A percentile compares a stretch with the other conserved stretches of the same genome.
These are phyloP conservation scores for Lydus trimaculatus DNA, from an alignment of 2,888 invertebrate genomes.

Conservation along the genomic window DNA sequence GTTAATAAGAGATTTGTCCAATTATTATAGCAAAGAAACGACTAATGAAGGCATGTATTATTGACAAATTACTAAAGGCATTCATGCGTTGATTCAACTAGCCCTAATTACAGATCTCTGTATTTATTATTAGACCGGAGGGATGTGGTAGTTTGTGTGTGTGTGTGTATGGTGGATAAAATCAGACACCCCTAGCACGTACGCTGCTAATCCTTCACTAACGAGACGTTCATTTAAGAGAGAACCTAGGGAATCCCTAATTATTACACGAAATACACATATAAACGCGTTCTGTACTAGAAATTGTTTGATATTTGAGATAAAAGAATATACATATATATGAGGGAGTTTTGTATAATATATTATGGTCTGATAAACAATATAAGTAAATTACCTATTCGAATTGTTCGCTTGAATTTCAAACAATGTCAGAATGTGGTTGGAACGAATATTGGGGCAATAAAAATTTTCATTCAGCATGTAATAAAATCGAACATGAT, in stretches of 20 bases:
- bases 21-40: slow-evolving; percentile 33
- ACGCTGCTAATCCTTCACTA: slow-evolving; percentile 65
- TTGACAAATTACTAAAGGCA: slow-evolving; percentile 47
- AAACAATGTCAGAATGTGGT: slow-evolving; percentile 32
- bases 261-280: slow-evolving; percentile 43
- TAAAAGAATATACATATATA: slow-evolving; percentile 1
- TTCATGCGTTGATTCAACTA: slow-evolving; percentile 47
- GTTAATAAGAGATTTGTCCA: slow-evolving; percentile 22
- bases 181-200: slow-evolving; percentile 60
- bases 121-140: slow-evolving; percentile 4
- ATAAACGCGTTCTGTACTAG: slow-evolving; percentile 19
- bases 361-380: slow-evolving; percentile 27
- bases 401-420: slow-evolving; percentile 33
- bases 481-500: slow-evolving; percentile 51
- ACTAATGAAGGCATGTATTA: slow-evolving; percentile 44
- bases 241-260: slow-evolving; percentile 48
- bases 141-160: not conserved
- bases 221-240: slow-evolving; percentile 60
- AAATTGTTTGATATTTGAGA: not conserved
- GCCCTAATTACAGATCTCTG: slow-evolving; percentile 44
- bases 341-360: not conserved
- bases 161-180: slow-evolving; percentile 32
- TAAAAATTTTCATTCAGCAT: slow-evolving; percentile 43
- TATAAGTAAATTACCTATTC: slow-evolving; percentile 30
- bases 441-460: slow-evolving; percentile 40